Evolutionary conservation across 1,140 invertebrate species (phyloP), one percentile per base, ranked within the genome.

Genomic region (Drosophila pandora): DNA sequence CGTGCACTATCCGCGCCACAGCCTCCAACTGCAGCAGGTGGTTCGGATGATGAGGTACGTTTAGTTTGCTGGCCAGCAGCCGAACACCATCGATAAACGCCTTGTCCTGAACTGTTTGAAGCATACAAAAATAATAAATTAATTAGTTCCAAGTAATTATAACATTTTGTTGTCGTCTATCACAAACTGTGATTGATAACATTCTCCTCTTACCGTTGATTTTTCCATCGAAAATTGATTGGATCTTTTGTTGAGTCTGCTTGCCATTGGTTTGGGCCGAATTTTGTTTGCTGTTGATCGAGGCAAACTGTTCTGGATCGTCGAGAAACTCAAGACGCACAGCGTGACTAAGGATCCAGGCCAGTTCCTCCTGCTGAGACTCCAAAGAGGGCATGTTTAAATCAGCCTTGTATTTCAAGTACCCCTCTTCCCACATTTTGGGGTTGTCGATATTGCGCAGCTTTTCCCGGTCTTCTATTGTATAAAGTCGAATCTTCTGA

Each of bases 401-500:
- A 88, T 97, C 95, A 49, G 92, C 92, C 76, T 97, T 94, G 92
- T 98, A 99, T 87, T 95, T 93, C 41, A 94, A 88, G 92, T 96
- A 98, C 12, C 93, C 92, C 79, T 94, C 93, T 23, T 93, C 92
- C 98, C 98, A 99, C 37, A 94, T 90, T 2, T 92, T 84, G 23
- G 78, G 70, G 5, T 93, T 90, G 13, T 92, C 77, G 17, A 93
- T 93, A 52, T 93, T 91, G 49, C 96, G 93, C 21, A 99, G 90
- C 1, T 92, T 92, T 67, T 94, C 94, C 22, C 97, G 93, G 63
- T 97, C 95, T 91, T 98, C 96, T 62, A 97, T 96, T 79, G 95
- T 95, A 80, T 97, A 97, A 79, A 96, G 94, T 13, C 97, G 94
- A 75, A 99, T 98, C 92, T 97, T 98, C 91, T 98, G 97, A 91